Conservation (phyloP, 2,888 invertebrate species). For the Cheiracanthium punctorium region DNA sequence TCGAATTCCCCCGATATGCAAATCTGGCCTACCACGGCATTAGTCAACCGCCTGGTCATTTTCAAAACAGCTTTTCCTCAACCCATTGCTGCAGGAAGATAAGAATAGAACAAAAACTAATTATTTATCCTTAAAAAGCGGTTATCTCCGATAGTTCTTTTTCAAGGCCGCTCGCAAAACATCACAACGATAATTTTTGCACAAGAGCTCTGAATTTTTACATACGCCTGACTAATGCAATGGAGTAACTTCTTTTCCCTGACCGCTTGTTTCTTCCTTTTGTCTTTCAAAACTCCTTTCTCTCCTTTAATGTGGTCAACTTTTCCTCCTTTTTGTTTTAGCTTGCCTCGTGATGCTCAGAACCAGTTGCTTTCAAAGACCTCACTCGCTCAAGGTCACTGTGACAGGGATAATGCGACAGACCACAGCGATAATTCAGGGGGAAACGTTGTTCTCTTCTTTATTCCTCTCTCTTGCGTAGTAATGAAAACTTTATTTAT, state of each 20-base stretch:
- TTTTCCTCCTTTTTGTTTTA: constrained; percentile 6
- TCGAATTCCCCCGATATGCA: no score
- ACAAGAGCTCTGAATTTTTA: not conserved
- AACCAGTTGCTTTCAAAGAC: not conserved
- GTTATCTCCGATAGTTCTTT: not conserved
- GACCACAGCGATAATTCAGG: no score
- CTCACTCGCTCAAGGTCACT: constrained; percentile 13
- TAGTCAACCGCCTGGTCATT: no score
- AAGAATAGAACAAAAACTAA: no score
- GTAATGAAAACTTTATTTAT: no score
- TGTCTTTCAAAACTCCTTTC: not conserved
- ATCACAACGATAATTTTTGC: not conserved
- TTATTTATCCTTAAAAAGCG: not conserved
- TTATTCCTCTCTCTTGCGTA: no score
- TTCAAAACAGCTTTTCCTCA: no score
- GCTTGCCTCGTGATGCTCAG: not conserved
- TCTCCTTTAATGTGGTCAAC: not conserved
- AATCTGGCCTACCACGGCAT: no score
- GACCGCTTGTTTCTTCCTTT: constrained; percentile 12
- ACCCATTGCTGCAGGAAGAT: no score
- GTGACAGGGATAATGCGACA: not conserved
- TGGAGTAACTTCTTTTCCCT: not conserved
- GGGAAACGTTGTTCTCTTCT: no score
- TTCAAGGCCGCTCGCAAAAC: not conserved
- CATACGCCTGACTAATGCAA: not conserved